A percentile compares a stretch with the other conserved stretches of the same genome.
phyloP scores from a whole-genome alignment of 2,888 invertebrate genomes.

The Spilosoma lubricipeda region DNA sequence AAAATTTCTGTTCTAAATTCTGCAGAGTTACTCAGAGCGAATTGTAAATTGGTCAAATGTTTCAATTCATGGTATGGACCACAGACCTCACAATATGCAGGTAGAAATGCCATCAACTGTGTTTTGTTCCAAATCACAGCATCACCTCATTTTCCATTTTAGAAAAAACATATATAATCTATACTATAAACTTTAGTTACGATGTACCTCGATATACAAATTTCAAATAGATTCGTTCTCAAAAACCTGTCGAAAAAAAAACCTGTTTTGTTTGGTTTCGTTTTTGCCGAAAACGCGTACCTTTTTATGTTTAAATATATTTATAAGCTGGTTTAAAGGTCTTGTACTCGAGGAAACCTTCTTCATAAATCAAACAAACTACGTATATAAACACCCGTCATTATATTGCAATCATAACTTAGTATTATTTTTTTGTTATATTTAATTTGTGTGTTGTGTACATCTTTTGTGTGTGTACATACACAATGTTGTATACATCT shows the following conservation, averaged over 20 bases:
- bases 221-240: neutral
- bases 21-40: neutral
- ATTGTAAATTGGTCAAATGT: neutral
- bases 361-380: neutral
- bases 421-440: neutral
- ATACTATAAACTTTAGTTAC: neutral
- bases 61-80: neutral
- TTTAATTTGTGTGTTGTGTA: too few species aligned
- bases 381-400: neutral
- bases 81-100: neutral
- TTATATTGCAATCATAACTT: neutral
- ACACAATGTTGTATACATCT: too few species aligned
- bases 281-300: neutral
- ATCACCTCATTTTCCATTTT: too few species aligned
- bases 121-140: too few species aligned
- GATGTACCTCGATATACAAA: neutral
- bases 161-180: too few species aligned
- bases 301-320: neutral
- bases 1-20: neutral
- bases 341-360: neutral
- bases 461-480: too few species aligned
- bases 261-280: neutral
- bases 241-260: too few species aligned
- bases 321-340: neutral
- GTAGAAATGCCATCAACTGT: neutral